Evolutionary conservation across 2,888 invertebrate genomes (phyloP), one percentile per base, ranked within the genome.

Genomic region (Sphecodes monilicornis): DNA sequence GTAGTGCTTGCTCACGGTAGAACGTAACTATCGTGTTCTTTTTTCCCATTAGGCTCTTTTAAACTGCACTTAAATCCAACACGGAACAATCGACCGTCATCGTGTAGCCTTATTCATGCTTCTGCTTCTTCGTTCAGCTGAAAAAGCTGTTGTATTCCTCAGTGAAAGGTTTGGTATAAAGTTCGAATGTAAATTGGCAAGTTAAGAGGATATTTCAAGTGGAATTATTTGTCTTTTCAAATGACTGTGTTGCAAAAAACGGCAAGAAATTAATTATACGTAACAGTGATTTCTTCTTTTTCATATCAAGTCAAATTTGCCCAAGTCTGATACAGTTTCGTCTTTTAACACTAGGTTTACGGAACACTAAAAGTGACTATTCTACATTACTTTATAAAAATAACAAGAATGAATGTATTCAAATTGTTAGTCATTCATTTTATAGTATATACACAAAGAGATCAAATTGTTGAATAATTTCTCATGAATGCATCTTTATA

Each of bases 41-140:
- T 29, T 32, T 32, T 11, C n/a, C 18, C 22, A 18, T 8, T 29
- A 22, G 32, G 3, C 11, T 68, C 11, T 36, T 11, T 32, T 13
- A 39, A 39, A 68, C 39, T 4, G 68, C 36, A n/a, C 26, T 69
- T 41, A 77, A 77, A 77, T 81, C 41, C 54, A 50, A 72, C 22
- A 8, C 43, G 54, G 72, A 66, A 72, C 41, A 60, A 39, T 69
- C 68, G 22, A 43, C 8, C 6, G 16, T 64, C 18, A 22, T 8
- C 50, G 8, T 22, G 50, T 22, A 22, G 46, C 46, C 46, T 8
- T 54, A n/a, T 54, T 54, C 54, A 3, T 18, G 8, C 46, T 22
- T 50, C 46, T n/a, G 22, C 22, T 54, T 54, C n/a, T n/a, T 54
- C n/a, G 54, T 54, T 54, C n/a, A 10, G 10, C 3, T n/a, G n/a